Evolutionary conservation across 2,113 vertebrate genomes (phyloP), one percentile per base, ranked within the genome.

Genomic region (Astatotilapia flaviijosephi): DNA sequence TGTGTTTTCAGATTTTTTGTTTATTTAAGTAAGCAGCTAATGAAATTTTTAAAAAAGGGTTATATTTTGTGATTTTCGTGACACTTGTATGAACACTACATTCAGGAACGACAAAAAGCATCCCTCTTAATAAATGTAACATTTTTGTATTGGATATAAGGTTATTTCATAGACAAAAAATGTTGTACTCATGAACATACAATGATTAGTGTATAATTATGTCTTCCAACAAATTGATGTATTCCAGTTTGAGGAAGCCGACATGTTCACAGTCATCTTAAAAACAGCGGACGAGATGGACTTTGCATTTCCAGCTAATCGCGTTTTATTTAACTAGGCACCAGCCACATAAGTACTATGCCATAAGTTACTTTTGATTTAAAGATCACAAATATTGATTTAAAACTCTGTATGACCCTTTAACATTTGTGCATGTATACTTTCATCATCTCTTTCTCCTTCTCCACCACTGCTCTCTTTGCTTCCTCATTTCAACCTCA

Each of bases 121-220:
- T 0, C 65, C 0, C 7, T 15, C n/a, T 73, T 45, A 45, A 73
- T 73, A 45, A 70, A 73, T 73, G 12, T 23, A 70, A 42, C 0
- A 70, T 70, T 2, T 68, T 68, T 68, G 19, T 0, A 37, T 68
- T 65, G 5, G 6, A 2, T 51, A 19, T 0, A n/a, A n/a, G 8
- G 2, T 28, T 56, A 28, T 58, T 58, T 56, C 2, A 0, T 8
- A 56, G 21, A 17, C 0, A 1, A 35, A 35, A 35, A n/a, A 35
- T n/a, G 17, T 35, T 35, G 19, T 12, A 1, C 19, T 62, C 28
- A 33, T 4, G 19, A 62, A 62, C 0, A 62, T 62, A 62, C 58
- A 60, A 1, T 10, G 28, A 11, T 62, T 62, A 33, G 15, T 62
- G 58, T 19, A 33, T 33, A 33, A 62, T 62, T 62, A 33, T 19